Evolutionary conservation across 2,797 vertebrate species (phyloP).

Genomic region (Podarcis siculus): DNA sequence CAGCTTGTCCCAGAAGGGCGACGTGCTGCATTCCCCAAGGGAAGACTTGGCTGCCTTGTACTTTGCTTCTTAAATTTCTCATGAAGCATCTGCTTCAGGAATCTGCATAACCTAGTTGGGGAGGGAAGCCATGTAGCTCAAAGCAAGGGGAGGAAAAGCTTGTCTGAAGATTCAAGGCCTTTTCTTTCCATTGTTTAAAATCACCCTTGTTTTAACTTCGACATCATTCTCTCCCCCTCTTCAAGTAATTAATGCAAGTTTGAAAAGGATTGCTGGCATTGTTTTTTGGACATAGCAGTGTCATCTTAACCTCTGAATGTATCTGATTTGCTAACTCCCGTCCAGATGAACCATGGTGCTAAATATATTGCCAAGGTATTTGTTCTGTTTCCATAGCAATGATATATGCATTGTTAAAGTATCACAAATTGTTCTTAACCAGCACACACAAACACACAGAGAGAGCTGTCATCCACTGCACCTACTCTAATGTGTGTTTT

Average conservation of each 20-base stretch:
- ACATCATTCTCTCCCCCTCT: fast-evolving
- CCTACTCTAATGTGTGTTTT: not conserved
- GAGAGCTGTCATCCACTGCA: not conserved
- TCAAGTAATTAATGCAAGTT: not conserved
- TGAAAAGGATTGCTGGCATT: not conserved
- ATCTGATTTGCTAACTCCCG: not conserved
- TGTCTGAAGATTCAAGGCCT: not conserved
- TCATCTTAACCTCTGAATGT: not conserved
- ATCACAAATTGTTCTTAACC: not conserved
- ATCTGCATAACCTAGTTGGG: not conserved
- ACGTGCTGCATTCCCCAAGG: fast-evolving
- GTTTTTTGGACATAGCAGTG: fast-evolving
- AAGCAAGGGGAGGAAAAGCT: constrained; percentile 6
- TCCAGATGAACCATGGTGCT: not conserved
- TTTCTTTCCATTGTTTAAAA: not conserved
- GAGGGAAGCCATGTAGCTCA: not conserved
- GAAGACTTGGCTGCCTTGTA: not conserved
- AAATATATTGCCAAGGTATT: not conserved
- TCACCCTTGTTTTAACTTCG: constrained; percentile 9
- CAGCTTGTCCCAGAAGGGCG: not conserved
- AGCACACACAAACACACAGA: no score
- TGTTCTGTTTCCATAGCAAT: not conserved
- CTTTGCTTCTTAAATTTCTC: not conserved
- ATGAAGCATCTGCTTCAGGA: not conserved
- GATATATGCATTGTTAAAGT: not conserved